Base-by-base conservation (phyloP, 37 sponge, comb jelly and placozoan genomes). In the Hexactinellida sp. region DNA sequence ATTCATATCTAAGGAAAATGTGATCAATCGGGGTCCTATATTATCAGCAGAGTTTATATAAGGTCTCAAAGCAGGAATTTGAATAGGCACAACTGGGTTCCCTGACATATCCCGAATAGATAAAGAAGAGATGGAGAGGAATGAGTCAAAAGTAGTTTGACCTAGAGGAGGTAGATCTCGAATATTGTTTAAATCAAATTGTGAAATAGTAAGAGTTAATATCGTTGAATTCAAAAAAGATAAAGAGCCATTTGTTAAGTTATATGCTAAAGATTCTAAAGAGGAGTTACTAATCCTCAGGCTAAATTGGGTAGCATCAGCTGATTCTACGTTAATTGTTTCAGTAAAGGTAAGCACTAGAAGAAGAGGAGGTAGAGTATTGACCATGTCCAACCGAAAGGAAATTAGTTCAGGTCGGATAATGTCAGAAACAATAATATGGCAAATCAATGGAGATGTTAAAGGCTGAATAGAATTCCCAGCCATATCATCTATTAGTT, bases 311-410 rank as follows among this genome's bases (percentile, higher is more conserved):
- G 71, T 87, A 10, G 88, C 86, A 82, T 88, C 63, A 24, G 93
- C 37, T 16, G 92, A 89, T 19, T 25, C 82, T 13, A 85, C 86
- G 25, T 84, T 39, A 19, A 95, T 93, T 32, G 96, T 95, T 39
- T 95, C 96, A 38, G 91, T 90, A 86, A 95, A 95, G 24, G 93
- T 93, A 76, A 95, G 54, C 1, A 91, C 82, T 7, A 95, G 38
- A n/a, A 93, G 84, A 3, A 95, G 86, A 36, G 95, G 95, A 82
- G 95, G 95, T 28, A 92, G 83, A 7, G 87, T 84, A 83, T 91
- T 84, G 35, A 82, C 51, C 93, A 95, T 93, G 39, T 93, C 90
- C 76, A 95, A 38, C 24, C 93, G 36, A 88, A 90, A 95, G 24
- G 89, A 85, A 1, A 88, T 85, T 0, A 95, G 89, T 37, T n/a